These are phyloP conservation scores for Myrmecobius fasciatus DNA, from an alignment of 2,113 vertebrate genomes.

Conservation along the genomic window DNA sequence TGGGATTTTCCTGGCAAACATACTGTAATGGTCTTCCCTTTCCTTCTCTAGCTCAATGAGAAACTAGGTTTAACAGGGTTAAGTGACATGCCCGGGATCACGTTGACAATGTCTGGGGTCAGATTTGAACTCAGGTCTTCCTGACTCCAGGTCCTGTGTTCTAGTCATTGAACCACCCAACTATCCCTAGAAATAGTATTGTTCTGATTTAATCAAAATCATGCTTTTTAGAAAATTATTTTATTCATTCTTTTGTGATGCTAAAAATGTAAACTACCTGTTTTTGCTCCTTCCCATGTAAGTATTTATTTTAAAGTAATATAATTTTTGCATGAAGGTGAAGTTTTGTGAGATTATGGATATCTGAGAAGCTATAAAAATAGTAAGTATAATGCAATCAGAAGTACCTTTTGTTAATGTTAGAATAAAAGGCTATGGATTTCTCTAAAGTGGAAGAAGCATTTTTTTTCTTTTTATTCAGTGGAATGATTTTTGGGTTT, in stretches of 20 bases:
- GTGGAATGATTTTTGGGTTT: constrained; percentile 42
- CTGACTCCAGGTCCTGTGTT: too few relatives aligned
- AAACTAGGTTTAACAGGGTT: too few relatives aligned
- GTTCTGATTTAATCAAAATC: constrained; percentile 42
- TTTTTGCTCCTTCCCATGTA: neutral
- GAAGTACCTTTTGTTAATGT: constrained; percentile 37
- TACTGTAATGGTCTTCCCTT: too few relatives aligned
- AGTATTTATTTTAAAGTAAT: constrained; percentile 40
- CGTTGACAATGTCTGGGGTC: too few relatives aligned
- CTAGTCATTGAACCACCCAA: too few relatives aligned
- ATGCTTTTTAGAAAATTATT: constrained; percentile 36
- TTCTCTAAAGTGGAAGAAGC: constrained; percentile 20
- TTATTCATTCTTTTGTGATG: constrained; percentile 41
- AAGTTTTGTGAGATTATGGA: constrained; percentile 25
- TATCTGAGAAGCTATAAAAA: constrained; percentile 31
- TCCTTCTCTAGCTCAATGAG: too few relatives aligned
- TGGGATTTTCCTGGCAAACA: too few relatives aligned
- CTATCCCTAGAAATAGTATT: neutral
- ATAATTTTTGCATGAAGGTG: constrained; percentile 31
- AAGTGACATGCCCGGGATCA: too few relatives aligned
- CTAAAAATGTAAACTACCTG: constrained; percentile 39
- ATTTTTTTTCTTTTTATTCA: constrained; percentile 34
- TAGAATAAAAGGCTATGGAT: constrained; percentile 41
- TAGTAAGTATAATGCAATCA: constrained; percentile 50
- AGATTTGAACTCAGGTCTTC: too few relatives aligned